These are phyloP conservation scores for Cheilosia vulpina DNA, from an alignment of 2,888 invertebrate genomes.

Conservation along the genomic window DNA sequence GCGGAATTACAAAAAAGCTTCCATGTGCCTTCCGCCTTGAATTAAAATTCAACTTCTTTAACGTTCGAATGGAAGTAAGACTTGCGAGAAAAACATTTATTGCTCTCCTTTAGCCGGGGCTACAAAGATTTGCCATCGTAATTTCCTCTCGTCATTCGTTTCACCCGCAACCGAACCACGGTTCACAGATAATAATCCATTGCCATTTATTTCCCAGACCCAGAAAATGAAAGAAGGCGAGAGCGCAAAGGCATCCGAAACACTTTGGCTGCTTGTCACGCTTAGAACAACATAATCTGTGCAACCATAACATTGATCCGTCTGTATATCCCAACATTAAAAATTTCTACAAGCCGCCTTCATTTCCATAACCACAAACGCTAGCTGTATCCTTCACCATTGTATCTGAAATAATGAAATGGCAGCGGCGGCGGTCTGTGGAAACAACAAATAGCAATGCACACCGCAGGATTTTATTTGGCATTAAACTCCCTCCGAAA, in stretches of 20 bases:
- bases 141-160: neutral
- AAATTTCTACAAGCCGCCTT: constrained; percentile 31
- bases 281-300: constrained; percentile 68
- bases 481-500: constrained; percentile 54
- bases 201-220: constrained; percentile 1
- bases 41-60: too few species aligned
- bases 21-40: too few species aligned
- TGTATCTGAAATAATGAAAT: constrained; percentile 43
- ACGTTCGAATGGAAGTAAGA: too few species aligned
- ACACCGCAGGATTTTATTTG: constrained; percentile 54
- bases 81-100: too few species aligned
- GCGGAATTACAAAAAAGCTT: too few species aligned
- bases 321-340: constrained; percentile 46
- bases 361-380: constrained; percentile 28
- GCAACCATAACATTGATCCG: constrained; percentile 69
- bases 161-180: neutral
- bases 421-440: constrained; percentile 12
- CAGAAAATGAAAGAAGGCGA: neutral
- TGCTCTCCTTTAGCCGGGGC: too few species aligned
- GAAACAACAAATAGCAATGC: constrained; percentile 58
- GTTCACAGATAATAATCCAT: constrained; percentile 12
- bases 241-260: constrained; percentile 39
- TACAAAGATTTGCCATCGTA: neutral
- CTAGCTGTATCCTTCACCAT: constrained; percentile 6
- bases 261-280: constrained; percentile 70